Conservation (phyloP, 2,888 invertebrate genomes). For the Trichopoda pennipes region DNA sequence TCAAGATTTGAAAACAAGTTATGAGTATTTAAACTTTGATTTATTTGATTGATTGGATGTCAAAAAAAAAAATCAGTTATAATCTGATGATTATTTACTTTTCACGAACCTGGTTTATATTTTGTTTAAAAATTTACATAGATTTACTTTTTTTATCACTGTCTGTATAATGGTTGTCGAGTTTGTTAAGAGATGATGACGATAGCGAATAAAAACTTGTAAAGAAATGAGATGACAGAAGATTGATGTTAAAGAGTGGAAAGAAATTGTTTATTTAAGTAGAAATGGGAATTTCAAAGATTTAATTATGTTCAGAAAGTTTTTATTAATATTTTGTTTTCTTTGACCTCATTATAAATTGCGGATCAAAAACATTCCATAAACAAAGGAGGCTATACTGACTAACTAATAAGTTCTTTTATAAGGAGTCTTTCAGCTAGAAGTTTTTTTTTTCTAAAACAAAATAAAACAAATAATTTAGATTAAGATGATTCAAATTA, state of each 20-base stretch:
- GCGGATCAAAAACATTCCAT: no score
- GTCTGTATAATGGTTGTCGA: slow-evolving; percentile 45
- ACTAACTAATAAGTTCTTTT: no score
- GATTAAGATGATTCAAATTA: no score
- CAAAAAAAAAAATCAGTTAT: slow-evolving; percentile 61
- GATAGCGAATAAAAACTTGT: neutral
- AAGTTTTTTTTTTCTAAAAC: no score
- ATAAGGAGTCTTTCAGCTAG: no score
- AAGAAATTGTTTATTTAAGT: slow-evolving; percentile 23
- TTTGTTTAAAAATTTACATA: slow-evolving; percentile 39
- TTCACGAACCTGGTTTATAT: slow-evolving; percentile 34
- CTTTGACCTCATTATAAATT: slow-evolving; percentile 48
- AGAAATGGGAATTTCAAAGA: slow-evolving; percentile 2
- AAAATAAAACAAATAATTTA: no score
- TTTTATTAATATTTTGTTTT: slow-evolving; percentile 30
- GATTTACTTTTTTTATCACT: slow-evolving; percentile 22
- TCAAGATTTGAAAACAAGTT: slow-evolving; percentile 61
- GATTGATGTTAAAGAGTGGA: slow-evolving; percentile 44
- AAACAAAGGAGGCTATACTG: no score
- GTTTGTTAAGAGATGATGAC: slow-evolving; percentile 8
- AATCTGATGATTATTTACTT: slow-evolving; percentile 35
- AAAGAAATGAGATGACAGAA: slow-evolving; percentile 10
- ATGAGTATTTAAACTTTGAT: slow-evolving; percentile 67
- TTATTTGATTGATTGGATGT: slow-evolving; percentile 68
- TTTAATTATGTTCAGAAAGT: neutral